Evolutionary conservation across 2,113 vertebrate species (phyloP).

Genomic region (Eupsittula cactorum): DNA sequence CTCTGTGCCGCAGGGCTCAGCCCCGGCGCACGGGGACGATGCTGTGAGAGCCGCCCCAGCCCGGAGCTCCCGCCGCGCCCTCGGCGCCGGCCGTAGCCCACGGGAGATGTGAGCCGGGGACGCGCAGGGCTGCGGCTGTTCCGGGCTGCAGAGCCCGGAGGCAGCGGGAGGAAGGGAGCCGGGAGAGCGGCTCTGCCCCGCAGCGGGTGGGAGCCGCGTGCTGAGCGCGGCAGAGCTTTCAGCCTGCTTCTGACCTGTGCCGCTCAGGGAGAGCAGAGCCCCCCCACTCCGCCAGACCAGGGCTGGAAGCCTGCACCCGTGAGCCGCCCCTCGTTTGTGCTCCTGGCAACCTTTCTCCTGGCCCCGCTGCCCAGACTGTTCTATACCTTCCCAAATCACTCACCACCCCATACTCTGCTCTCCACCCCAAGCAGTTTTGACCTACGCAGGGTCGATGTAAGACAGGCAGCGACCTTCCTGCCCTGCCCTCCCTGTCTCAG

Average conservation of each 20-base stretch:
- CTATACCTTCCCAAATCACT: background rate
- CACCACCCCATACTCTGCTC: too few species aligned
- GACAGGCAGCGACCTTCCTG: background rate
- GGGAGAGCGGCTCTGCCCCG: background rate
- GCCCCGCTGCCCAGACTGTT: background rate
- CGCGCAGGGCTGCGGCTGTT: background rate
- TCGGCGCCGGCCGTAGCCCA: background rate
- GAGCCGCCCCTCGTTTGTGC: background rate
- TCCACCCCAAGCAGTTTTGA: background rate
- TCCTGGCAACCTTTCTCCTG: background rate
- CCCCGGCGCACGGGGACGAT: background rate
- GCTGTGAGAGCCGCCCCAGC: background rate
- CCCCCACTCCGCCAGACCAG: rapidly evolving
- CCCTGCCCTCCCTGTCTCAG: background rate
- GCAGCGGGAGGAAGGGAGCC: background rate
- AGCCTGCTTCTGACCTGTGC: background rate
- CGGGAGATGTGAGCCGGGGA: background rate
- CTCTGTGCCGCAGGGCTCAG: rapidly evolving
- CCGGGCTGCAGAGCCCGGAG: background rate
- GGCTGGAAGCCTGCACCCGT: background rate
- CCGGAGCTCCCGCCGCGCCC: background rate
- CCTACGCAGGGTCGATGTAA: rapidly evolving
- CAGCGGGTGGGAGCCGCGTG: background rate
- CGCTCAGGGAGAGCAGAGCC: background rate
- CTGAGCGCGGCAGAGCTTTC: background rate